A percentile compares a stretch with the other conserved stretches of the same genome.
Evolutionary conservation across 2,888 invertebrate species (phyloP).

Genomic region (Volucella inanis): DNA sequence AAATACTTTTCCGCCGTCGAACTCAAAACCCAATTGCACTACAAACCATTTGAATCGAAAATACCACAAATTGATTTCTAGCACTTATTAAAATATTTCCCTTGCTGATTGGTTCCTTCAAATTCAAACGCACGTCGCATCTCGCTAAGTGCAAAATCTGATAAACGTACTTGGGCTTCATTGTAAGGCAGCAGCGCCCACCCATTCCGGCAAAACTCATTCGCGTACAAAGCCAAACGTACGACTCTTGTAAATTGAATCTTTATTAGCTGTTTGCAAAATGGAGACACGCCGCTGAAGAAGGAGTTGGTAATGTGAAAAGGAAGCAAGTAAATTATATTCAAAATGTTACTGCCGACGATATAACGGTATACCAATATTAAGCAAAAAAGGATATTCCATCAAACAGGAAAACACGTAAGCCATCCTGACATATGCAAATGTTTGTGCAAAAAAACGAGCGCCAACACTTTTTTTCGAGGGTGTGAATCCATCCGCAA

Average conservation of each 20-base stretch:
- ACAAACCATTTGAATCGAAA: too few relatives aligned
- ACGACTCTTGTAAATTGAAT: slow-evolving; percentile 58
- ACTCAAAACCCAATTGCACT: too few relatives aligned
- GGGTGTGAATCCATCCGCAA: slow-evolving; percentile 45
- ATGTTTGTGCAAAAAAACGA: slow-evolving; percentile 39
- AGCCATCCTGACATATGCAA: slow-evolving; percentile 69
- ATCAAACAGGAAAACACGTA: slow-evolving; percentile 63
- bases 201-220: too few relatives aligned
- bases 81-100: too few relatives aligned
- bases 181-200: too few relatives aligned
- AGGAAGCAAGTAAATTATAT: slow-evolving; percentile 71
- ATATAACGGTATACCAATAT: slow-evolving; percentile 56
- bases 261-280: slow-evolving; percentile 69
- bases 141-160: slow-evolving; percentile 27
- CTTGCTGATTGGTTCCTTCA: neutral
- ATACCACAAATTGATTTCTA: too few relatives aligned
- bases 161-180: slow-evolving; percentile 2
- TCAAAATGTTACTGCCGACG: slow-evolving; percentile 53
- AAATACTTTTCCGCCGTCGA: too few relatives aligned
- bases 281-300: neutral
- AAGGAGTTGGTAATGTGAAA: neutral
- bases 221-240: too few relatives aligned
- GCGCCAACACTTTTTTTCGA: neutral
- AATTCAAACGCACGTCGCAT: neutral
- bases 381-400: slow-evolving; percentile 49